Evolutionary conservation across 1,140 invertebrate species (phyloP).

Genomic region (Halotydeus destructor): DNA sequence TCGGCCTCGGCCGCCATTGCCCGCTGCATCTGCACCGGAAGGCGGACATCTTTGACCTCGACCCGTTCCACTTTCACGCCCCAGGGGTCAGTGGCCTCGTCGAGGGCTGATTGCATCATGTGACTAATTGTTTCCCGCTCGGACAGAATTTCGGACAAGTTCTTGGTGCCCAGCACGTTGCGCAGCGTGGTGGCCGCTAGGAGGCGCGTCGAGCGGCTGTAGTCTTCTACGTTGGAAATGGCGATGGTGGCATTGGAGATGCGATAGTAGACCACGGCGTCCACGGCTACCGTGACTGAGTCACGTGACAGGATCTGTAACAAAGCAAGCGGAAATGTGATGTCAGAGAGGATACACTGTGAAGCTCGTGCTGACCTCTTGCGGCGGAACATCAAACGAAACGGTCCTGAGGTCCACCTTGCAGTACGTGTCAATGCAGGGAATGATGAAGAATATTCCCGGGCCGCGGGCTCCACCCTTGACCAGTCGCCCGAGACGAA

Average conservation of each 20-base stretch:
- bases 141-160: constrained; percentile 66
- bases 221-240: constrained; percentile 90
- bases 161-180: constrained; percentile 56
- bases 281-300: constrained; percentile 74
- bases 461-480: constrained; percentile 64
- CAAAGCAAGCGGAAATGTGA: too few relatives aligned
- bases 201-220: constrained; percentile 52
- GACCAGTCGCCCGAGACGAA: constrained; percentile 56
- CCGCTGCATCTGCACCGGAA: constrained; percentile 29
- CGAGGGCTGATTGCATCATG: constrained; percentile 41
- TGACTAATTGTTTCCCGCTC: constrained; percentile 76
- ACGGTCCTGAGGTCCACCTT: constrained; percentile 35
- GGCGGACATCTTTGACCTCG: constrained; percentile 32
- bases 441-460: constrained; percentile 33
- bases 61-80: constrained; percentile 40
- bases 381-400: constrained; percentile 37
- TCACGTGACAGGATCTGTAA: constrained; percentile 53
- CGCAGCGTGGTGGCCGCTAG: constrained; percentile 28
- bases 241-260: constrained; percentile 81
- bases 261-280: constrained; percentile 45
- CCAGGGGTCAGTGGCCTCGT: constrained; percentile 37
- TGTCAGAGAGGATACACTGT: too few relatives aligned
- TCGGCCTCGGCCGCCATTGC: constrained; percentile 34
- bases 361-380: constrained; percentile 21
- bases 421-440: constrained; percentile 33